phyloP scores from a whole-genome alignment of 1,140 invertebrate species.

The Listronotus oregonensis region DNA sequence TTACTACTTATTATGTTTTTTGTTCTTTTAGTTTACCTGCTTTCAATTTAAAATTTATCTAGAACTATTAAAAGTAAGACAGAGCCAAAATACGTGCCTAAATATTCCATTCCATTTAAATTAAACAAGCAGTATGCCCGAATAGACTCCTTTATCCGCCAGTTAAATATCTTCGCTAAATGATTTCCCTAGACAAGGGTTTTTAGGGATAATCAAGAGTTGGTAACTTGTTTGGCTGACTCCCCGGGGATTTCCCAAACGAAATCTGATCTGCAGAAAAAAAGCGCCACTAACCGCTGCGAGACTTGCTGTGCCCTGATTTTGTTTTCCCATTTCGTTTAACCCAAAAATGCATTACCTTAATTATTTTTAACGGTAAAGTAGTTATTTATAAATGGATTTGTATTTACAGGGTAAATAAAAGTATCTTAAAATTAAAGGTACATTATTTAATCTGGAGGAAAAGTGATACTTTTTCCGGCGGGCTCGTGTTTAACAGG shows the following conservation, averaged over 20 bases:
- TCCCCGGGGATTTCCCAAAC: constrained; percentile 30
- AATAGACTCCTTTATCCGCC: constrained; percentile 2
- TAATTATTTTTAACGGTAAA: constrained; percentile 7
- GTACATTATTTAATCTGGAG: no score
- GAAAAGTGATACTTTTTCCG: no score
- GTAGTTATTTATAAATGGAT: no score
- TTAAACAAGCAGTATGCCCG: constrained; percentile 6
- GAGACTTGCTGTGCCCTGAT: constrained; percentile 5
- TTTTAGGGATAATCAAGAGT: constrained; percentile 40
- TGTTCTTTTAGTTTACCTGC: no score
- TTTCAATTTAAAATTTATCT: no score
- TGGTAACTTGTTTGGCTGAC: constrained; percentile 36
- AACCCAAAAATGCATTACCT: constrained; percentile 4
- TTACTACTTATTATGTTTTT: no score
- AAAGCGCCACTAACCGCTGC: constrained; percentile 1
- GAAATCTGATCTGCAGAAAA: constrained; percentile 35
- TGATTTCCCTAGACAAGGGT: constrained; percentile 40
- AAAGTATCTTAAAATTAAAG: no score
- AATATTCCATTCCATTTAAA: not conserved
- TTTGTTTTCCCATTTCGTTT: constrained; percentile 11
- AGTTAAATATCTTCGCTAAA: constrained; percentile 31
- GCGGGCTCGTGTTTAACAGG: no score
- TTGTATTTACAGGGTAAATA: no score
- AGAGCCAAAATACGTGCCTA: no score
- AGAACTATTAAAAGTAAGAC: no score